Percentiles rank a stretch among this genome's conserved stretches.
These are phyloP conservation scores for Microctonus aethiopoides DNA, from an alignment of 2,888 invertebrate genomes.

Conservation along the genomic window DNA sequence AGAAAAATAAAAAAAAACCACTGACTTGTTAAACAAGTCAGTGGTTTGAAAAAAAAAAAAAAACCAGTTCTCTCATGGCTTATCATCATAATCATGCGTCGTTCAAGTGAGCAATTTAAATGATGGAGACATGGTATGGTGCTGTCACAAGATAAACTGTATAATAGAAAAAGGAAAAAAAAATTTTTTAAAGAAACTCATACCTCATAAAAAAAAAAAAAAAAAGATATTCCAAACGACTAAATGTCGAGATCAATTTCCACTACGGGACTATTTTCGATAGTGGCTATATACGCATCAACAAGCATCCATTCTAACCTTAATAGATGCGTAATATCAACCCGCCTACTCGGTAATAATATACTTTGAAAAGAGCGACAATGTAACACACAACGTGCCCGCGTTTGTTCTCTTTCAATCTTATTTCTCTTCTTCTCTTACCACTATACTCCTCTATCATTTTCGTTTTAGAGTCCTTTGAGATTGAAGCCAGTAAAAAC, in stretches of 20 bases:
- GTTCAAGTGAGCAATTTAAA: not conserved
- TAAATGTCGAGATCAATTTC: conserved; percentile 36
- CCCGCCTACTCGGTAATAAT: conserved; percentile 37
- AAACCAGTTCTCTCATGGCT: not conserved
- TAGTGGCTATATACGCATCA: conserved; percentile 1
- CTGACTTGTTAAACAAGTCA: conserved; percentile 19
- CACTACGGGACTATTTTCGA: conserved; percentile 12
- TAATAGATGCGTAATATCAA: conserved; percentile 44
- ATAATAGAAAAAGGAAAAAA: too few relatives aligned
- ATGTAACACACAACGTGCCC: conserved; percentile 31
- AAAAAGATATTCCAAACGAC: conserved; percentile 34
- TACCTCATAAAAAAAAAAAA: not conserved
- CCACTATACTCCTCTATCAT: too few relatives aligned
- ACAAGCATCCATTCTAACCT: conserved; percentile 19
- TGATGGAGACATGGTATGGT: not conserved
- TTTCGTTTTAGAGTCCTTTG: not conserved
- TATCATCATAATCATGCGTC: not conserved
- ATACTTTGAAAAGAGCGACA: conserved; percentile 36
- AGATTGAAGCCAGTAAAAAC: too few relatives aligned
- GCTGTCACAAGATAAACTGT: not conserved
- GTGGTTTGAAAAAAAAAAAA: not conserved
- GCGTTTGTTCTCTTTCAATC: conserved; percentile 49
- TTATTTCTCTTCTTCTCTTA: not conserved
- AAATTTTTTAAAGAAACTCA: not conserved
- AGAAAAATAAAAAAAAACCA: not conserved